Conservation (phyloP, 2,797 vertebrate species). For the Sebastes steindachneri region DNA sequence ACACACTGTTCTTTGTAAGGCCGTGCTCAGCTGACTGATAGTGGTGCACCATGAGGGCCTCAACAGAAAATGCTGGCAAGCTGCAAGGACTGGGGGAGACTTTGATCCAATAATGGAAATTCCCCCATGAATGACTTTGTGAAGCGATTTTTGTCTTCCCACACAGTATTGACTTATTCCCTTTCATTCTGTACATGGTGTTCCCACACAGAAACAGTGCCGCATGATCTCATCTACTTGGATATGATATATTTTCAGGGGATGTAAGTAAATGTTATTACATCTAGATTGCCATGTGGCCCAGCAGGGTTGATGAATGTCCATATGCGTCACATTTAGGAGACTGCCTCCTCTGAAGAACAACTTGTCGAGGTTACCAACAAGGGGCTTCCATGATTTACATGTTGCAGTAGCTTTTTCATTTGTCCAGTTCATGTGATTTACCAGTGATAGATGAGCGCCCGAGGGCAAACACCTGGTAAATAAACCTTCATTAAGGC, state of each 20-base stretch:
- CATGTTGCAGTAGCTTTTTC: background rate
- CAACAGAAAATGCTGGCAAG: slow-evolving; percentile 59
- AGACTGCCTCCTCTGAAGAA: background rate
- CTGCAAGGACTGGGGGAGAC: slow-evolving; percentile 45
- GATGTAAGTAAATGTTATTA: slow-evolving; percentile 52
- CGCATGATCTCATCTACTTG: slow-evolving; percentile 44
- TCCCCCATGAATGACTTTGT: slow-evolving; percentile 75
- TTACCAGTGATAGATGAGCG: slow-evolving; percentile 8
- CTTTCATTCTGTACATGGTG: slow-evolving; percentile 60
- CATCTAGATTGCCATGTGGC: slow-evolving; percentile 28
- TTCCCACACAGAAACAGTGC: slow-evolving; percentile 57
- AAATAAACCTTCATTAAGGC: slow-evolving; percentile 1
- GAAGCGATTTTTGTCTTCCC: slow-evolving; percentile 70
- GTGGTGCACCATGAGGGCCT: slow-evolving; percentile 40
- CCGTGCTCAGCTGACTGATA: slow-evolving; percentile 36
- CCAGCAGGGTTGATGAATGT: slow-evolving; percentile 30
- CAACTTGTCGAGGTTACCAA: background rate
- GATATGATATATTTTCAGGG: slow-evolving; percentile 34
- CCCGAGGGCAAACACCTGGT: slow-evolving; percentile 11
- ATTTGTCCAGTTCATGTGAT: slow-evolving; percentile 26
- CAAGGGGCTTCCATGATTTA: slow-evolving; percentile 1
- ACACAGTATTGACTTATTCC: slow-evolving; percentile 73
- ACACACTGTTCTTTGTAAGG: slow-evolving; percentile 32
- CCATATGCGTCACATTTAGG: slow-evolving; percentile 4
- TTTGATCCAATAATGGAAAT: slow-evolving; percentile 76